phyloP scores from a whole-genome alignment of 2,113 vertebrate species.

The Sebastes schlegelii region DNA sequence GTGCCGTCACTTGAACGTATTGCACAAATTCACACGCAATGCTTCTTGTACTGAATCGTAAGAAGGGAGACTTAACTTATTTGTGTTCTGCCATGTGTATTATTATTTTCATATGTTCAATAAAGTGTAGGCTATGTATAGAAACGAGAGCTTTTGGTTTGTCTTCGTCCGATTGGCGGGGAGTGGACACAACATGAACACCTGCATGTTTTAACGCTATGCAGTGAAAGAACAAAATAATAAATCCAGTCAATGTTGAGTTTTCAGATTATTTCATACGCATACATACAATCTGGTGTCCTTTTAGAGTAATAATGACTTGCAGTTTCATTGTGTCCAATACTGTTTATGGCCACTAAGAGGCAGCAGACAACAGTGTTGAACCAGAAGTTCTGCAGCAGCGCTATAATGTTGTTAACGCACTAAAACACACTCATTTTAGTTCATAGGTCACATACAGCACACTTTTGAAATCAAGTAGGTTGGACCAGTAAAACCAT shows the following conservation, averaged over 20 bases:
- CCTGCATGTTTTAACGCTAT: background rate
- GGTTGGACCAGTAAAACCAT: too few relatives aligned
- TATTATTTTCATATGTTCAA: constrained; percentile 59
- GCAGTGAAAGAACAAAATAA: background rate
- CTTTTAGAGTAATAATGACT: too few relatives aligned
- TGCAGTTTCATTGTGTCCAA: background rate
- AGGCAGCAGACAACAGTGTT: constrained; percentile 28
- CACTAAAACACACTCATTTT: too few relatives aligned
- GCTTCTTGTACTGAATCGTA: constrained; percentile 20
- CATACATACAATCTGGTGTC: too few relatives aligned
- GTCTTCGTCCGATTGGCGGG: background rate
- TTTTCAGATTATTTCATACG: background rate
- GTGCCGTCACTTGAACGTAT: background rate
- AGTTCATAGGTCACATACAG: too few relatives aligned
- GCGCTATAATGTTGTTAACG: background rate
- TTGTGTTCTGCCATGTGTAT: constrained; percentile 51
- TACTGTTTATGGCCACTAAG: constrained; percentile 9
- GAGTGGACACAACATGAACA: background rate
- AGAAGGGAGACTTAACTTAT: constrained; percentile 52
- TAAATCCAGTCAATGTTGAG: background rate
- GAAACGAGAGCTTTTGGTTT: constrained; percentile 4
- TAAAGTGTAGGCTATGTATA: constrained; percentile 59
- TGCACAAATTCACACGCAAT: background rate
- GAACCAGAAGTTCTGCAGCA: background rate
- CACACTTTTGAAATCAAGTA: too few relatives aligned